These are phyloP conservation scores for Lutraria rhynchaena DNA, from an alignment of 1,140 invertebrate genomes.

Conservation along the genomic window DNA sequence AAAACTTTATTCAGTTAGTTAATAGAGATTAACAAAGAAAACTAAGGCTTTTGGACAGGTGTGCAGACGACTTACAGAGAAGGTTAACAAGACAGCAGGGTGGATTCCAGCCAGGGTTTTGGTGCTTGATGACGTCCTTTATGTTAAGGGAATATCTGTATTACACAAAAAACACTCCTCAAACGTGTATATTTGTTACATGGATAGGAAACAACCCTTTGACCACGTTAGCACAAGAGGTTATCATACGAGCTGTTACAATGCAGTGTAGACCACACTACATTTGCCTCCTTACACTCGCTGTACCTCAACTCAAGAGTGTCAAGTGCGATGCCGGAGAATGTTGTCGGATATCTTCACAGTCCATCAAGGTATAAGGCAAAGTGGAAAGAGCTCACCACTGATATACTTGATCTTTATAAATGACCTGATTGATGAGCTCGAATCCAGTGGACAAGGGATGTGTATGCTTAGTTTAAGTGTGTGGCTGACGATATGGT, in stretches of 20 bases:
- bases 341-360: neutral
- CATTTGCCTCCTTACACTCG: neutral
- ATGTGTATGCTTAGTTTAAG: slow-evolving; percentile 3
- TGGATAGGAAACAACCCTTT: slow-evolving; percentile 16
- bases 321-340: neutral
- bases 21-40: too few species aligned
- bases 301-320: neutral
- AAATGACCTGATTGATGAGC: neutral
- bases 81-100: slow-evolving; percentile 38
- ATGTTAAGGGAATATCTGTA: neutral
- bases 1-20: too few species aligned
- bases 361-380: neutral
- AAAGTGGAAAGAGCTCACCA: slow-evolving; percentile 36
- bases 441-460: neutral
- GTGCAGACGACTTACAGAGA: too few species aligned
- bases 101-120: slow-evolving; percentile 6
- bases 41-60: too few species aligned
- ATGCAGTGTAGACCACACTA: neutral
- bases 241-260: slow-evolving; percentile 11
- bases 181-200: slow-evolving; percentile 7
- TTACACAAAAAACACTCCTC: neutral
- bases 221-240: slow-evolving; percentile 12
- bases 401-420: slow-evolving; percentile 3
- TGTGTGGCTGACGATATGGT: slow-evolving; percentile 37
- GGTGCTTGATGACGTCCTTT: slow-evolving; percentile 16